phyloP scores from a whole-genome alignment of 1,140 invertebrate genomes.

The Rhagoletis pomonella region DNA sequence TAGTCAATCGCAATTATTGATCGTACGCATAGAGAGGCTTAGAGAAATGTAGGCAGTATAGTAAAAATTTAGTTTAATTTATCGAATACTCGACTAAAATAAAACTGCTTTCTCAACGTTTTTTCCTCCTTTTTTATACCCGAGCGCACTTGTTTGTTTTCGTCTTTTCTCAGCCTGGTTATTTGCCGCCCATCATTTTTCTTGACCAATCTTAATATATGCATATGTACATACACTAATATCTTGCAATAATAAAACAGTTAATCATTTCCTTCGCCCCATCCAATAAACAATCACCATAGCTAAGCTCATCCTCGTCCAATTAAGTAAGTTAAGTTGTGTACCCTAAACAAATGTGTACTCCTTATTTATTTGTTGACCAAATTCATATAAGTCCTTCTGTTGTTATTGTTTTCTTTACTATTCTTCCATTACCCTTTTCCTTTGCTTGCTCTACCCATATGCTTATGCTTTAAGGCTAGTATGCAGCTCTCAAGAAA shows the following conservation, averaged over 20 bases:
- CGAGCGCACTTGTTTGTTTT: too few relatives aligned
- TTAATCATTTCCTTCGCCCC: background rate
- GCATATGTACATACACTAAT: too few relatives aligned
- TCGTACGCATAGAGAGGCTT: too few relatives aligned
- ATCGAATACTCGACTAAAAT: too few relatives aligned
- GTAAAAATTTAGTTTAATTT: too few relatives aligned
- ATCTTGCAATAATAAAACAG: background rate
- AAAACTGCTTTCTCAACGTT: too few relatives aligned
- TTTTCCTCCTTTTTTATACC: too few relatives aligned
- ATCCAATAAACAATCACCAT: too few relatives aligned
- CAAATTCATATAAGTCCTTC: constrained; percentile 1
- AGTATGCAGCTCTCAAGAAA: too few relatives aligned
- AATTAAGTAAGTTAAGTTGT: too few relatives aligned
- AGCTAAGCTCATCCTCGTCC: background rate
- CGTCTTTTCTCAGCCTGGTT: background rate
- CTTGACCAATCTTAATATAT: background rate
- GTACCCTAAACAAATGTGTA: background rate
- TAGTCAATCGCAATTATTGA: too few relatives aligned
- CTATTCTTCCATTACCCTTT: background rate
- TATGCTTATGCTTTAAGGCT: background rate
- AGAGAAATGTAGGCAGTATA: too few relatives aligned
- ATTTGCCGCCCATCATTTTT: background rate
- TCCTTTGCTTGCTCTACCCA: background rate
- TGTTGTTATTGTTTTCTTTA: constrained; percentile 31
- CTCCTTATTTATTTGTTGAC: constrained; percentile 10